These are phyloP conservation scores for Ceryle rudis DNA, from an alignment of 2,797 vertebrate species.

Conservation along the genomic window DNA sequence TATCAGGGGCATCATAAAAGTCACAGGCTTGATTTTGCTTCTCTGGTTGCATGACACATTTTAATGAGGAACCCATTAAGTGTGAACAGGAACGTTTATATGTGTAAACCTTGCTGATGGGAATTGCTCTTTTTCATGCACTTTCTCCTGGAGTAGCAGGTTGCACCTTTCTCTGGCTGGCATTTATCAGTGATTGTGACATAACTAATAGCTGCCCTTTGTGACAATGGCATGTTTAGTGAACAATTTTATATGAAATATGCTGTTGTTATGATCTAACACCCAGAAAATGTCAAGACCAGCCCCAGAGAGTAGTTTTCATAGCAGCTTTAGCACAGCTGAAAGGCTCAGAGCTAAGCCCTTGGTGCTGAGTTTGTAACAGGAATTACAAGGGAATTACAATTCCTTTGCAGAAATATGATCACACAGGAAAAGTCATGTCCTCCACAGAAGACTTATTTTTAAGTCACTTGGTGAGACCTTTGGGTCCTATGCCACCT, in stretches of 20 bases:
- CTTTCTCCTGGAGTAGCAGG: not conserved
- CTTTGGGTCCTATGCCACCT: not conserved
- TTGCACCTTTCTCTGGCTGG: not conserved
- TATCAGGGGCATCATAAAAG: constrained; percentile 60
- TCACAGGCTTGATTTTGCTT: constrained; percentile 46
- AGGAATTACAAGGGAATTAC: not conserved
- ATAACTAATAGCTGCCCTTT: not conserved
- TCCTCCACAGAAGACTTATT: not conserved
- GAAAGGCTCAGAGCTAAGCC: not conserved
- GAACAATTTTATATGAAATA: not conserved
- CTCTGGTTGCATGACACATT: constrained; percentile 49
- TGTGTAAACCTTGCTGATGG: not conserved
- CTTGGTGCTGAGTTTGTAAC: not conserved
- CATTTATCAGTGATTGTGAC: not conserved
- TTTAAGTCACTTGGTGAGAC: not conserved
- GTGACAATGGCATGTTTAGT: not conserved
- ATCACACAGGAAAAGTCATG: not conserved
- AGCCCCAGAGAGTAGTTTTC: not conserved
- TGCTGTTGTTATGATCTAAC: not conserved
- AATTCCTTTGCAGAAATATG: not conserved
- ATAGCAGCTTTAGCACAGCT: not conserved
- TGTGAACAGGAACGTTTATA: not conserved
- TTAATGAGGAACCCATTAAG: not conserved
- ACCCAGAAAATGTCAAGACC: not conserved
- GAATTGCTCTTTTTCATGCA: not conserved